Percentiles rank a stretch among this genome's conserved stretches.
Evolutionary conservation across 2,888 invertebrate genomes (phyloP).

Genomic region (Laspeyria flexula): DNA sequence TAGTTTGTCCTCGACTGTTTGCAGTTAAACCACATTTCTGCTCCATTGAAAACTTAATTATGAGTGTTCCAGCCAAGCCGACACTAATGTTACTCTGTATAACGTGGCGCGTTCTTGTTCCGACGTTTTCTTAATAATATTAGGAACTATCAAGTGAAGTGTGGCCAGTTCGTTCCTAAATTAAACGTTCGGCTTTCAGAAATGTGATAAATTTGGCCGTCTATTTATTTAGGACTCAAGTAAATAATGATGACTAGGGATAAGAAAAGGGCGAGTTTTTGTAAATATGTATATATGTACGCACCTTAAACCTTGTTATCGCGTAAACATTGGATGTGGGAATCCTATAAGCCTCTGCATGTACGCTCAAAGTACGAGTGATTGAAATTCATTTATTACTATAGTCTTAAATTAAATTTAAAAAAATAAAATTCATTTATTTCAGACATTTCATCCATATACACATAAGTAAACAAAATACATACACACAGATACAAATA

Average conservation of each 20-base stretch:
- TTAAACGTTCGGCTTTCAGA: conserved; percentile 10
- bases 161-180: neutral
- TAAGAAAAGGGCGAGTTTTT: neutral
- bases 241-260: conserved; percentile 36
- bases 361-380: too few relatives aligned
- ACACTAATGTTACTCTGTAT: conserved; percentile 44
- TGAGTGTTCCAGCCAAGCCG: conserved; percentile 43
- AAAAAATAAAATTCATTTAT: too few relatives aligned
- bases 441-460: too few relatives aligned
- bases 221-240: conserved; percentile 49
- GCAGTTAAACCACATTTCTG: conserved; percentile 68
- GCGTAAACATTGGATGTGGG: too few relatives aligned
- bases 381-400: too few relatives aligned
- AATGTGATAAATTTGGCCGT: conserved; percentile 37
- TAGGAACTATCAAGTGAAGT: conserved; percentile 21
- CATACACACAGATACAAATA: too few relatives aligned
- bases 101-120: conserved; percentile 44
- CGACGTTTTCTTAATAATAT: conserved; percentile 62
- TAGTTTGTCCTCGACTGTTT: conserved; percentile 52
- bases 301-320: too few relatives aligned
- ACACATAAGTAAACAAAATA: too few relatives aligned
- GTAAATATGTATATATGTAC: too few relatives aligned
- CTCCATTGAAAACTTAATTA: conserved; percentile 76
- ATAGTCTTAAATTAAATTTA: too few relatives aligned
- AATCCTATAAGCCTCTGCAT: too few relatives aligned